Percentiles rank a stretch among this genome's conserved stretches.
phyloP scores from a whole-genome alignment of 2,888 invertebrate species.

The Cylloceria caligata region DNA sequence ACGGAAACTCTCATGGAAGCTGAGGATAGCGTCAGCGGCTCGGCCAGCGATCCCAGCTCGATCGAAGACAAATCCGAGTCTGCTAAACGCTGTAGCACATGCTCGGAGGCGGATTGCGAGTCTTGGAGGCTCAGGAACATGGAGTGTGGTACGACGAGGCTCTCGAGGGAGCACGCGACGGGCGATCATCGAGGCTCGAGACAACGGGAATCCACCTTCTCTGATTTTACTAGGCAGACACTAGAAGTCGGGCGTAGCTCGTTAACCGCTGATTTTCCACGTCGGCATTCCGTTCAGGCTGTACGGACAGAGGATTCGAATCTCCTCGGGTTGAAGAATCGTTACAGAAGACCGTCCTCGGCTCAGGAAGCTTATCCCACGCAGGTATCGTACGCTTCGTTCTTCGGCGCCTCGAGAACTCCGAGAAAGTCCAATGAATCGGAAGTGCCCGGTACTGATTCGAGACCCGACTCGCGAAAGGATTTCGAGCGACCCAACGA shows the following conservation, averaged over 20 bases:
- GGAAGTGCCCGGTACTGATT: conserved; percentile 8
- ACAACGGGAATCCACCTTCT: conserved; percentile 68
- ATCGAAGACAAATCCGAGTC: conserved; percentile 64
- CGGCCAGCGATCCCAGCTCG: conserved; percentile 73
- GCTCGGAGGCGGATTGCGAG: conserved; percentile 22
- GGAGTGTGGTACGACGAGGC: neutral
- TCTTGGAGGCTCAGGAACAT: conserved; percentile 2
- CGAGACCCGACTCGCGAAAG: conserved; percentile 35
- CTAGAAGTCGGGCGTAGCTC: conserved; percentile 45
- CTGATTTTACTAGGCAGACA: conserved; percentile 71
- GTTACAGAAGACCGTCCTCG: conserved; percentile 74
- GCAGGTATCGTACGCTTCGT: conserved; percentile 72
- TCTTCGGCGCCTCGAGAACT: conserved; percentile 64
- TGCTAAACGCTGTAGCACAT: neutral
- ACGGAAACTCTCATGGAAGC: conserved; percentile 85
- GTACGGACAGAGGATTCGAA: conserved; percentile 74
- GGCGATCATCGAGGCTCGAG: conserved; percentile 82
- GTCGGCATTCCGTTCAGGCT: conserved; percentile 77
- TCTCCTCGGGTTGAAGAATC: conserved; percentile 66
- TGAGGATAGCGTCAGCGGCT: conserved; percentile 77
- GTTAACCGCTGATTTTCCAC: conserved; percentile 41
- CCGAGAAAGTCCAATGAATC: conserved; percentile 25
- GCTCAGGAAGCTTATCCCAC: conserved; percentile 75
- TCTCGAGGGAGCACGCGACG: conserved; percentile 18
- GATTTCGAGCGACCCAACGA: conserved; percentile 43